Conservation (phyloP, 2,888 invertebrate species). For the Auanema sp. region DNA sequence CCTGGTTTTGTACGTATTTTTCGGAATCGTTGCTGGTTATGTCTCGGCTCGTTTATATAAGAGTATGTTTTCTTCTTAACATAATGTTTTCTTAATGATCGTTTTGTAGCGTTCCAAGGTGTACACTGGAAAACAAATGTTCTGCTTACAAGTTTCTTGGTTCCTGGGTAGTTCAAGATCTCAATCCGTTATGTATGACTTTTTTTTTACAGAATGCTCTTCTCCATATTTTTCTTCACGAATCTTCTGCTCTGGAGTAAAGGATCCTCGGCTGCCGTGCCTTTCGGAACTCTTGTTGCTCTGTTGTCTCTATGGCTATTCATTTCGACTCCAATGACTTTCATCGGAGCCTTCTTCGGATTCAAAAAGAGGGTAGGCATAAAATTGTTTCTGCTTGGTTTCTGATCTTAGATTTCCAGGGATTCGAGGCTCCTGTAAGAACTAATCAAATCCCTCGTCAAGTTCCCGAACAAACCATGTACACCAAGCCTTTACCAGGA, state of each 20-base stretch:
- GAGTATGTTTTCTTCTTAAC: constrained; percentile 69
- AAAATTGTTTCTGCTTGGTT: background rate
- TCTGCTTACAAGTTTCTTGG: constrained; percentile 88
- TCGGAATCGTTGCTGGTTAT: constrained; percentile 95
- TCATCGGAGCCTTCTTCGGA: constrained; percentile 96
- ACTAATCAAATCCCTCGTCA: constrained; percentile 98
- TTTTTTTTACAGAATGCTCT: constrained; percentile 78
- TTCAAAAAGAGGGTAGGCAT: constrained; percentile 86
- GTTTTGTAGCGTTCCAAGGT: constrained; percentile 79
- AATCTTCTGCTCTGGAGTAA: constrained; percentile 94
- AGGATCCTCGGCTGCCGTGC: constrained; percentile 91
- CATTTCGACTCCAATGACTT: constrained; percentile 95
- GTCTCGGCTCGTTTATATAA: constrained; percentile 95
- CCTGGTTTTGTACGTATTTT: constrained; percentile 90
- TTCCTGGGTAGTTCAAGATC: constrained; percentile 78
- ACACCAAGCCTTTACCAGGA: constrained; percentile 88
- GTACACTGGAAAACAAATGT: constrained; percentile 98
- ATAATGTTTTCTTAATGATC: background rate
- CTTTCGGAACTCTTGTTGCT: constrained; percentile 92
- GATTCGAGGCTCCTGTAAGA: constrained; percentile 92
- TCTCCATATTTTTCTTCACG: constrained; percentile 93
- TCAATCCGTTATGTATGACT: too few relatives aligned
- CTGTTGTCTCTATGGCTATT: constrained; percentile 93
- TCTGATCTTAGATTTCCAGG: constrained; percentile 69
- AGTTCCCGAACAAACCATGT: constrained; percentile 97